These are phyloP conservation scores for Ammospiza maritima DNA, from an alignment of 2,797 vertebrate species.

Conservation along the genomic window DNA sequence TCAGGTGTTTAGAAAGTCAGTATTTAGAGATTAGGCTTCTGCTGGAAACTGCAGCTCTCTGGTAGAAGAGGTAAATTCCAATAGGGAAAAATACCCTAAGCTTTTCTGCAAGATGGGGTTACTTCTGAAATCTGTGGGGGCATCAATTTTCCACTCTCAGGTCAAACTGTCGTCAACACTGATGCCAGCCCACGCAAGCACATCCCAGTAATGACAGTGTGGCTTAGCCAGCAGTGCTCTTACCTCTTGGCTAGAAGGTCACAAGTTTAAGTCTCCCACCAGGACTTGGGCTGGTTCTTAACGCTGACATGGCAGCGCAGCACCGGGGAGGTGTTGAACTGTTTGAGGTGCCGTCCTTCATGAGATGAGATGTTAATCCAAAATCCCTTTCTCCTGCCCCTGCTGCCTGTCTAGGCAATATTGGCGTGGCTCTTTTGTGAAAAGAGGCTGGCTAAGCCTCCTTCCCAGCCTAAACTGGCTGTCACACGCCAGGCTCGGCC, in stretches of 20 bases:
- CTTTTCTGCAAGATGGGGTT: conserved; percentile 11
- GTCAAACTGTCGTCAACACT: conserved; percentile 51
- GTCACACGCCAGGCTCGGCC: neutral
- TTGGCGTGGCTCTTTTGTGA: neutral
- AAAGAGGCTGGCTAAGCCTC: conserved; percentile 11
- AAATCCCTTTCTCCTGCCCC: conserved; percentile 31
- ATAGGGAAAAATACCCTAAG: neutral
- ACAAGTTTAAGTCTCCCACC: conserved; percentile 66
- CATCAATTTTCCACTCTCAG: conserved; percentile 57
- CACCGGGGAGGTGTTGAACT: conserved; percentile 7
- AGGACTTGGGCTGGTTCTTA: conserved; percentile 43
- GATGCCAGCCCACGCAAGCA: conserved; percentile 11
- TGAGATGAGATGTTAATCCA: conserved; percentile 66
- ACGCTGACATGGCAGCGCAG: neutral
- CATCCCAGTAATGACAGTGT: conserved; percentile 23
- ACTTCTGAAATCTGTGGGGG: conserved; percentile 29
- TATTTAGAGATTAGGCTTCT: neutral
- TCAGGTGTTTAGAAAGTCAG: neutral
- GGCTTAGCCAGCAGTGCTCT: conserved; percentile 10
- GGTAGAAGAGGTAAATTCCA: conserved; percentile 3
- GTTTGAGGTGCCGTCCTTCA: conserved; percentile 38
- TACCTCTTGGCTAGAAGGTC: conserved; percentile 56
- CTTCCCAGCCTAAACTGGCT: conserved; percentile 1
- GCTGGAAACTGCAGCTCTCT: neutral
- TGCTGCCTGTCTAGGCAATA: conserved; percentile 31